Evolutionary conservation across 2,113 vertebrate genomes (phyloP).

Genomic region (Pangasianodon gigas): DNA sequence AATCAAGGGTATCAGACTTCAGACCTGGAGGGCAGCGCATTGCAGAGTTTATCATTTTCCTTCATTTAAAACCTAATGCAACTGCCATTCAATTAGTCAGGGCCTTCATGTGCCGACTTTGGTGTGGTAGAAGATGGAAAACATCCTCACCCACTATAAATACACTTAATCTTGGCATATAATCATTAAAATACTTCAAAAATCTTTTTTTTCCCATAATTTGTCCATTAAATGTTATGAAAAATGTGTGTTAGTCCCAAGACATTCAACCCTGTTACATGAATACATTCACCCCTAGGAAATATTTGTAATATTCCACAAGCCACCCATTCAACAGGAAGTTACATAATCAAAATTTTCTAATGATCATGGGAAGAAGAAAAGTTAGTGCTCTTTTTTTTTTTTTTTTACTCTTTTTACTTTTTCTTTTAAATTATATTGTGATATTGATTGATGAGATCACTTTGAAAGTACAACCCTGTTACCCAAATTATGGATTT

Average conservation of each 20-base stretch:
- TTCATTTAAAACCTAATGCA: neutral
- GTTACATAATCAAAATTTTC: neutral
- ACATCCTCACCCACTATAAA: neutral
- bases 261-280: neutral
- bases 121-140: neutral
- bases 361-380: neutral
- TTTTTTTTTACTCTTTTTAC: too few relatives aligned
- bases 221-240: neutral
- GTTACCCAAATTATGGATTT: neutral
- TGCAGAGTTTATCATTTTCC: neutral
- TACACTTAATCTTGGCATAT: neutral
- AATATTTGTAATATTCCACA: neutral
- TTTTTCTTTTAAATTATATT: neutral
- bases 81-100: neutral
- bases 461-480: too few relatives aligned
- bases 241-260: neutral
- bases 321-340: neutral
- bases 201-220: neutral
- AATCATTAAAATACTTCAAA: neutral
- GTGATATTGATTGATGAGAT: neutral
- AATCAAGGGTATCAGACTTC: neutral
- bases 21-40: neutral
- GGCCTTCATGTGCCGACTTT: neutral
- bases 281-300: neutral
- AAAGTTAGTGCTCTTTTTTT: neutral